Evolutionary conservation across 2,888 invertebrate species (phyloP).

Genomic region (Prionchulus punctatus): DNA sequence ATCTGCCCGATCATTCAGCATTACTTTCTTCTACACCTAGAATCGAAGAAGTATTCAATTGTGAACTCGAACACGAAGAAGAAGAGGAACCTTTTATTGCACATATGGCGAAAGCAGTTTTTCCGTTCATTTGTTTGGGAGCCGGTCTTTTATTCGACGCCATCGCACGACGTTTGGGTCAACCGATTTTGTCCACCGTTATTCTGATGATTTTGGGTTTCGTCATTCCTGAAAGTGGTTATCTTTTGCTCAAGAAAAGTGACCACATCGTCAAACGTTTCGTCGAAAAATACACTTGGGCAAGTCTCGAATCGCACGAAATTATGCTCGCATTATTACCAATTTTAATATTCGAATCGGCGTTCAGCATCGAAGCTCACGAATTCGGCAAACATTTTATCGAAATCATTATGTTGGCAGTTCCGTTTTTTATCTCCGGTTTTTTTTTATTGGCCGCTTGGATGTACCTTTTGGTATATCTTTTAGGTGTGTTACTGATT

Average conservation of each 20-base stretch:
- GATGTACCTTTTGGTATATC: neutral
- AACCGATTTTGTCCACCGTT: neutral
- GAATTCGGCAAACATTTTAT: conserved; percentile 21
- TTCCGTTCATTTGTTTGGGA: neutral
- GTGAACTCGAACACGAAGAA: no score
- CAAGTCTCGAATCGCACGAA: neutral
- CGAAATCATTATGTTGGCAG: conserved; percentile 1
- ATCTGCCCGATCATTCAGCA: no score
- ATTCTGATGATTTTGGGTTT: neutral
- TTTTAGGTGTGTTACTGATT: no score
- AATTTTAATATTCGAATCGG: conserved; percentile 37
- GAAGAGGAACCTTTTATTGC: no score
- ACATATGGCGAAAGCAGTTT: no score
- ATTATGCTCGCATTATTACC: conserved; percentile 34
- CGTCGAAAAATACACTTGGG: neutral
- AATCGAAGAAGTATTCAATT: no score
- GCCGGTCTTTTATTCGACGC: neutral
- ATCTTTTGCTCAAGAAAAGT: neutral
- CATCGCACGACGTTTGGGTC: neutral
- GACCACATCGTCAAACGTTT: neutral
- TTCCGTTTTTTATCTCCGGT: neutral
- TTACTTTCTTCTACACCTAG: no score
- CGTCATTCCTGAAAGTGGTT: neutral
- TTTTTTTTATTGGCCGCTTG: neutral
- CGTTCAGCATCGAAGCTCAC: conserved; percentile 36